A percentile compares a stretch with the other conserved stretches of the same genome.
Evolutionary conservation across 2,113 vertebrate genomes (phyloP).

Genomic region (Puffinus mauretanicus): DNA sequence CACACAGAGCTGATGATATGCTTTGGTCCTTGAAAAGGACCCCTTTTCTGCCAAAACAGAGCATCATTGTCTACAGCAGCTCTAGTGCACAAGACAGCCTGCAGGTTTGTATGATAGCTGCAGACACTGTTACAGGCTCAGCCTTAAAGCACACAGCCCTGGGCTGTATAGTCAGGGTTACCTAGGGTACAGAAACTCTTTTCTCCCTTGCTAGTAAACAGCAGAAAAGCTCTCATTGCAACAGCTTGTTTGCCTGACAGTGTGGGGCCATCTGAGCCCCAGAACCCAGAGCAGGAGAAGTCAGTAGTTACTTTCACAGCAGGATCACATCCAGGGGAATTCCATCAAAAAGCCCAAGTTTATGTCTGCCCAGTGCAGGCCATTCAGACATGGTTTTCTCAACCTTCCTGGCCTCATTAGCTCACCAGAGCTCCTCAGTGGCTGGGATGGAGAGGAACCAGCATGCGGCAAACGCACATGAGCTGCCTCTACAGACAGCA

Average conservation of each 20-base stretch:
- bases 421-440: background rate
- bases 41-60: constrained; percentile 22
- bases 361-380: background rate
- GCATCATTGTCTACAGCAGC: background rate
- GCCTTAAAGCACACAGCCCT: constrained; percentile 3
- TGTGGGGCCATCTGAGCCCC: background rate
- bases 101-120: constrained; percentile 25
- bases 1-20: background rate
- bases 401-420: background rate
- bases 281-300: background rate
- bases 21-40: background rate
- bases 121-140: constrained; percentile 4
- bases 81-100: constrained; percentile 19
- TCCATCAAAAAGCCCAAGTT: background rate
- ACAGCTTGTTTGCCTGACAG: background rate
- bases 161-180: background rate
- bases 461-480: background rate
- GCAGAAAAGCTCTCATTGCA: background rate
- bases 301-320: background rate
- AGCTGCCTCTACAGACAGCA: background rate
- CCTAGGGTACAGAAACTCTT: background rate
- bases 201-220: background rate
- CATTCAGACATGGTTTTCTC: background rate
- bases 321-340: background rate
- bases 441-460: background rate